These are phyloP conservation scores for Acyrthosiphon pisum DNA, from an alignment of 1,140 invertebrate genomes.

Conservation along the genomic window DNA sequence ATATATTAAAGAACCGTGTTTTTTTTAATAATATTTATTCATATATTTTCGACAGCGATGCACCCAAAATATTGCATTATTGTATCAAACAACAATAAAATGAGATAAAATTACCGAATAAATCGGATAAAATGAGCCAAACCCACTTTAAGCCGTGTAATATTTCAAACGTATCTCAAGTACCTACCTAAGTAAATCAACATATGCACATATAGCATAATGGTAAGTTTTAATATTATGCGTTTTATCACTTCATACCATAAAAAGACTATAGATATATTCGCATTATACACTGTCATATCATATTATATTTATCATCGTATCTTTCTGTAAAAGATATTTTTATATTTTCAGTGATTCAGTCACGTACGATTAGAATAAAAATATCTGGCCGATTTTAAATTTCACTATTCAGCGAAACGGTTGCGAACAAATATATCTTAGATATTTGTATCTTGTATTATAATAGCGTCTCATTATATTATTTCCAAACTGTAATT, in stretches of 20 bases:
- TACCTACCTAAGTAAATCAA: too few relatives aligned
- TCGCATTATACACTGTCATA: background rate
- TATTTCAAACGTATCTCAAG: too few relatives aligned
- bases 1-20: too few relatives aligned
- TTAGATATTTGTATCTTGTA: background rate
- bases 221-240: too few relatives aligned
- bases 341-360: conserved; percentile 27
- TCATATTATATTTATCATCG: background rate
- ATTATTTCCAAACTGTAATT: background rate
- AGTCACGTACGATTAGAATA: background rate
- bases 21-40: too few relatives aligned
- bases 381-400: background rate
- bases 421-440: background rate
- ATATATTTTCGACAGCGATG: background rate
- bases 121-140: too few relatives aligned
- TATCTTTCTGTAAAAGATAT: background rate
- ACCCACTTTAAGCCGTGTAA: background rate
- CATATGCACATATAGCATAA: too few relatives aligned
- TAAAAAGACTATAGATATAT: background rate
- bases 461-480: background rate
- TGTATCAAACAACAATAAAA: background rate
- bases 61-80: background rate
- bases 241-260: background rate
- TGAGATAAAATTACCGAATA: too few relatives aligned
- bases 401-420: conserved; percentile 17